phyloP scores from a whole-genome alignment of 2,888 invertebrate species.

The Hirudinaria manillensis region DNA sequence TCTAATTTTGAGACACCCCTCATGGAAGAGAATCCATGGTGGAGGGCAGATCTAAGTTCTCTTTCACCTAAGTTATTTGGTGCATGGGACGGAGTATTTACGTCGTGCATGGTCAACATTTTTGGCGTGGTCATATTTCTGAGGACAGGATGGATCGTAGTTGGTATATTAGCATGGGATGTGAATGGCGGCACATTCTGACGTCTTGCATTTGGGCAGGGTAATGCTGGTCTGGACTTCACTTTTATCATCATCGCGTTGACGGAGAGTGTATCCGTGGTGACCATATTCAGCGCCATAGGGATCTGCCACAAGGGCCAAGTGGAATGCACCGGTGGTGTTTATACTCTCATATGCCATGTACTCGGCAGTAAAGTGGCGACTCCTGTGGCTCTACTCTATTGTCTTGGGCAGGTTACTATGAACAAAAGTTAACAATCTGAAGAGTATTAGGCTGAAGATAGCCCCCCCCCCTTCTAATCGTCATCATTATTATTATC shows the following conservation, averaged over 20 bases:
- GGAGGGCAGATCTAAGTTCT: conserved; percentile 10
- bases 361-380: conserved; percentile 32
- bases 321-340: conserved; percentile 29
- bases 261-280: conserved; percentile 23
- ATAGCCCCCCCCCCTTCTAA: not conserved
- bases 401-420: conserved; percentile 32
- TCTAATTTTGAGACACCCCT: not conserved
- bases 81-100: conserved; percentile 32
- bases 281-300: conserved; percentile 32
- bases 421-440: not conserved
- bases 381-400: conserved; percentile 28
- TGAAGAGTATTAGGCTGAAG: not conserved
- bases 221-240: conserved; percentile 27
- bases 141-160: conserved; percentile 33
- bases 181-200: not conserved
- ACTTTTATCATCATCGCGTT: conserved; percentile 27
- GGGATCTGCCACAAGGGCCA: conserved; percentile 30
- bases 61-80: conserved; percentile 15
- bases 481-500: not conserved
- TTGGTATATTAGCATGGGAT: not conserved
- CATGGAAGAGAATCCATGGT: conserved; percentile 25
- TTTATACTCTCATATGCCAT: conserved; percentile 30
- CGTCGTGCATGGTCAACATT: conserved; percentile 32
- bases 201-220: conserved; percentile 9
- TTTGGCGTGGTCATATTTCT: conserved; percentile 32